Evolutionary conservation across 2,113 vertebrate species (phyloP), one percentile per base, ranked within the genome.

Genomic region (Gallinago undulata): DNA sequence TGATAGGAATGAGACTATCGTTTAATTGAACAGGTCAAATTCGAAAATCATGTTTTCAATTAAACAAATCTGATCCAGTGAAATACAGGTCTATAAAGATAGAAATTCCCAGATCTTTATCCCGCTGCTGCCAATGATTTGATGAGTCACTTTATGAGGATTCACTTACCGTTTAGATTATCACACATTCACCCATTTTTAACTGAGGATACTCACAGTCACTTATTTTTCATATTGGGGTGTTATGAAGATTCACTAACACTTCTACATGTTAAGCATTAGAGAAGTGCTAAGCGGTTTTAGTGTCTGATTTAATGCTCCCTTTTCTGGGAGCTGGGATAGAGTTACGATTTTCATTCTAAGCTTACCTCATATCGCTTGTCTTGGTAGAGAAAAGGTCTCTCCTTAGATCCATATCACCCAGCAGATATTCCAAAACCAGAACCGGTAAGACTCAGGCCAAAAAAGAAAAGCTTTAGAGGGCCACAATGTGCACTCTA

Each of bases 261-360:
- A 30, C 53, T 68, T 90, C 85, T 88, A 95, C 19, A 2, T 84
- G 90, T 75, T 90, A 56, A 68, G 67, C 88, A 75, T 88, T 84
- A 96, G 47, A 74, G 79, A 86, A 93, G 64, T 22, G 39, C 60
- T 90, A 93, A 89, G 69, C 30, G 0, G 47, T 75, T 73, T 19
- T 0, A 88, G 76, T 2, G 27, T 19, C 73, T 84, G 88, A 92
- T 90, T 93, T 92, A 95, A 93, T 41, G 60, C 47, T 93, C 73
- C 77, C 73, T 93, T 93, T 94, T 91, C 93, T 93, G 85, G 82
- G 76, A 91, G 83, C 79, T 59, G 35, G 47, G 84, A 13, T 89
- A 69, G 62, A 87, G 86, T 93, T 94, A 92, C 70, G 35, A 31
- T 89, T 94, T 84, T 84, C 69, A 55, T 69, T 75, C 77, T 89